Evolutionary conservation across 2,888 invertebrate species (phyloP), one percentile per base, ranked within the genome.

Genomic region (Hemistola chrysoprasaria): DNA sequence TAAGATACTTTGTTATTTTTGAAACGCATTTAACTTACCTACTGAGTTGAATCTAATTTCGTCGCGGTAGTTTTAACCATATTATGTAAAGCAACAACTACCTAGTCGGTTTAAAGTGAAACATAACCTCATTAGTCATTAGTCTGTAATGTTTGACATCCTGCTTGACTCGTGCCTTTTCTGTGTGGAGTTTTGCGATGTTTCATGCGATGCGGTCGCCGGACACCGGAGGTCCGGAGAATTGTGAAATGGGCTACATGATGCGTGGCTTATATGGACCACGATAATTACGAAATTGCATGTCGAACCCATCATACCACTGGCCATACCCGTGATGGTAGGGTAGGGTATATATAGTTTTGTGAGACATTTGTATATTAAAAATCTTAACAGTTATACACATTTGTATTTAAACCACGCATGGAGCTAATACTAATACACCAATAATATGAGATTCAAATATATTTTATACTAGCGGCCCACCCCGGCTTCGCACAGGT

Each of bases 171-270:
- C 56, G 53, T 50, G 59, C 56, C 62, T 65, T 61, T 75, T 77
- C 71, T 74, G 65, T 65, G 53, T 43, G 41, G 50, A 42, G 62
- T 71, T 76, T 75, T 53, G 72, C 65, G 58, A 61, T 70, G 70
- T 75, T 78, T 72, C 67, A 65, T 70, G 58, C 4, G 2, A 16
- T n/a, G n/a, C 66, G 56, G 57, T 56, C 55, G 54, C 56, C 65
- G 66, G 63, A 64, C 67, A 56, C 57, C 75, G 78, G 78, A 77
- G 65, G 62, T 76, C 69, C 76, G 73, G 55, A 47, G 50, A 53
- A 56, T 60, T 65, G 65, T 65, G 62, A 67, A 65, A 73, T 71
- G 64, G 59, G 68, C 64, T 65, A 66, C 54, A 44, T 57, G 56
- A 48, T 57, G 56, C 50, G 57, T 55, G 50, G 10, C 21, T 7